Conservation (phyloP, 1,140 invertebrate species). For the Calephelis virginiensis region DNA sequence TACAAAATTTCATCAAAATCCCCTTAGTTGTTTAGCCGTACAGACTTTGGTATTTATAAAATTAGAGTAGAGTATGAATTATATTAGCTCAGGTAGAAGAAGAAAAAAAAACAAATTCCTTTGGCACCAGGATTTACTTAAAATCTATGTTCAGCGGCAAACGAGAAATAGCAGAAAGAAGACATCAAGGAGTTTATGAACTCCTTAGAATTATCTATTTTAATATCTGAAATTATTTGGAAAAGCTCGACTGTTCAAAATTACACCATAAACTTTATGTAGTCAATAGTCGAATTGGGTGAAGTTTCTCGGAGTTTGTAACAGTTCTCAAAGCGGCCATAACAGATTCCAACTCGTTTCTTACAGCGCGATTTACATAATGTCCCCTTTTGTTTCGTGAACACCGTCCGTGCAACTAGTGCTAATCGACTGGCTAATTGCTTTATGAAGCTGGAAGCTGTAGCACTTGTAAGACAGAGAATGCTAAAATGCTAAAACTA, state of each 20-base stretch:
- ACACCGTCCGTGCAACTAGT: conserved; percentile 23
- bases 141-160: too few relatives aligned
- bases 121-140: too few relatives aligned
- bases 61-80: too few relatives aligned
- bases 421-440: conserved; percentile 29
- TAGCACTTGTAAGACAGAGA: neutral
- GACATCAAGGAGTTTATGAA: too few relatives aligned
- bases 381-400: conserved; percentile 25
- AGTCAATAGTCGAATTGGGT: conserved; percentile 1
- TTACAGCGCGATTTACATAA: conserved; percentile 33
- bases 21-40: too few relatives aligned
- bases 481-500: neutral
- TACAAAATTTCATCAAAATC: too few relatives aligned
- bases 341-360: conserved; percentile 31
- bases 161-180: too few relatives aligned
- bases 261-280: neutral
- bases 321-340: conserved; percentile 26
- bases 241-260: neutral
- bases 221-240: neutral
- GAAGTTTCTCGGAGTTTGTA: conserved; percentile 22
- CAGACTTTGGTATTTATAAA: too few relatives aligned
- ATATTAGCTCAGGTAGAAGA: too few relatives aligned
- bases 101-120: too few relatives aligned
- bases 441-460: neutral
- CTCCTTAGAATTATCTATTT: too few relatives aligned